These are phyloP conservation scores for Protaetia brevitarsis DNA, from an alignment of 1,140 invertebrate genomes.

Conservation along the genomic window DNA sequence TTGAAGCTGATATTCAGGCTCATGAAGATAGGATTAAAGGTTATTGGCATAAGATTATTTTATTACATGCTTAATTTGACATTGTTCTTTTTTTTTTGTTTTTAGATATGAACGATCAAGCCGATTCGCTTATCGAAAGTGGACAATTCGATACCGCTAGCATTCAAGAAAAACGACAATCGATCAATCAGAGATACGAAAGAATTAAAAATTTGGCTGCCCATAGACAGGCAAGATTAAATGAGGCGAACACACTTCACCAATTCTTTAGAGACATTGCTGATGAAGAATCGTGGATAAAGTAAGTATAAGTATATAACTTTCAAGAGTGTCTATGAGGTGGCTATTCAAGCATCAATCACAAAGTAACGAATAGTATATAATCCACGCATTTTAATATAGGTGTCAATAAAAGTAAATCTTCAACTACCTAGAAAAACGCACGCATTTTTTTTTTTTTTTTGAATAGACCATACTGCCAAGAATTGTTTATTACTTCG, in stretches of 20 bases:
- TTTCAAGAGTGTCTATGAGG: too few species aligned
- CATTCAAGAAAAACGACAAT: slow-evolving; percentile 88
- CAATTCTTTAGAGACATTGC: slow-evolving; percentile 99
- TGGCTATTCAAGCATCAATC: too few species aligned
- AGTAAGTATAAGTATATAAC: slow-evolving; percentile 67
- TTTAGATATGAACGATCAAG: slow-evolving; percentile 86
- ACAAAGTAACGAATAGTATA: too few species aligned
- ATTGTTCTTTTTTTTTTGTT: not conserved
- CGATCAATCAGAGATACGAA: slow-evolving; percentile 93
- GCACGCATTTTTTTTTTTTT: too few species aligned
- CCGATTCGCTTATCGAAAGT: slow-evolving; percentile 89
- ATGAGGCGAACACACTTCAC: slow-evolving; percentile 96
- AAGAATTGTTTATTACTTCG: too few species aligned
- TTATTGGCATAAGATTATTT: slow-evolving; percentile 30
- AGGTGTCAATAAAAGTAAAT: too few species aligned
- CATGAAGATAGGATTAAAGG: slow-evolving; percentile 95
- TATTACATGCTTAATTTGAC: slow-evolving; percentile 33
- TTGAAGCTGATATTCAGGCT: slow-evolving; percentile 95
- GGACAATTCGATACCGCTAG: slow-evolving; percentile 92
- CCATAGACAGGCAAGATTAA: slow-evolving; percentile 82
- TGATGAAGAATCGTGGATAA: slow-evolving; percentile 99
- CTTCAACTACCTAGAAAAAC: too few species aligned
- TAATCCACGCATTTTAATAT: too few species aligned
- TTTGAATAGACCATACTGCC: too few species aligned
- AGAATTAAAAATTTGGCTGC: slow-evolving; percentile 90